Conservation (phyloP, 2,888 invertebrate species). For the Bombylius major region DNA sequence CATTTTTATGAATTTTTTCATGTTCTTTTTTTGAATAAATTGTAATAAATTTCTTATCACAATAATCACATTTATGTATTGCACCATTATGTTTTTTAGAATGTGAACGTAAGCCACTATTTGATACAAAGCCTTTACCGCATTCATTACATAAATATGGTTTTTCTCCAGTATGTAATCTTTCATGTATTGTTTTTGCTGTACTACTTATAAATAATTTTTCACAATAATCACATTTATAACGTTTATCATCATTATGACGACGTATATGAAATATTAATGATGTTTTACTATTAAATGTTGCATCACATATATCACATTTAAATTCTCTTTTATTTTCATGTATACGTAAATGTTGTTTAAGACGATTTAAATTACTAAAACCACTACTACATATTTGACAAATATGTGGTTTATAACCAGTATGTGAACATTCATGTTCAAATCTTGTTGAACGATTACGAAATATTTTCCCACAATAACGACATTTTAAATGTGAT, state of each 20-base stretch:
- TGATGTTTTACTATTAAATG: constrained; percentile 28
- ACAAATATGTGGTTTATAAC: constrained; percentile 22
- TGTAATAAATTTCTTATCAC: too few species aligned
- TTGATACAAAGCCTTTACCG: too few species aligned
- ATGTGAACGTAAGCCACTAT: too few species aligned
- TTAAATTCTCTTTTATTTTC: constrained; percentile 26
- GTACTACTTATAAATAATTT: too few species aligned
- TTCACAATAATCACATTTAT: too few species aligned
- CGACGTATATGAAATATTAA: constrained; percentile 25
- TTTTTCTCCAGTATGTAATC: too few species aligned
- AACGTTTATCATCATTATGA: too few species aligned
- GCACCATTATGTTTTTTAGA: too few species aligned
- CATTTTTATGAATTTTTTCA: too few species aligned
- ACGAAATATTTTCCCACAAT: not conserved
- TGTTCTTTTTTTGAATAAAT: too few species aligned
- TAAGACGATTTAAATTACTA: constrained; percentile 26
- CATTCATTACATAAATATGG: constrained; percentile 5
- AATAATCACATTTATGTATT: too few species aligned
- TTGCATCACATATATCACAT: constrained; percentile 24
- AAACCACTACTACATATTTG: constrained; percentile 24
- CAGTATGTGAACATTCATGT: not conserved
- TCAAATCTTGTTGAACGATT: not conserved
- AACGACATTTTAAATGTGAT: not conserved
- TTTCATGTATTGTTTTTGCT: too few species aligned
- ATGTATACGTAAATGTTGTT: constrained; percentile 28